Evolutionary conservation across 2,888 invertebrate species (phyloP), one percentile per base, ranked within the genome.

Genomic region (Nomada goodeniana): DNA sequence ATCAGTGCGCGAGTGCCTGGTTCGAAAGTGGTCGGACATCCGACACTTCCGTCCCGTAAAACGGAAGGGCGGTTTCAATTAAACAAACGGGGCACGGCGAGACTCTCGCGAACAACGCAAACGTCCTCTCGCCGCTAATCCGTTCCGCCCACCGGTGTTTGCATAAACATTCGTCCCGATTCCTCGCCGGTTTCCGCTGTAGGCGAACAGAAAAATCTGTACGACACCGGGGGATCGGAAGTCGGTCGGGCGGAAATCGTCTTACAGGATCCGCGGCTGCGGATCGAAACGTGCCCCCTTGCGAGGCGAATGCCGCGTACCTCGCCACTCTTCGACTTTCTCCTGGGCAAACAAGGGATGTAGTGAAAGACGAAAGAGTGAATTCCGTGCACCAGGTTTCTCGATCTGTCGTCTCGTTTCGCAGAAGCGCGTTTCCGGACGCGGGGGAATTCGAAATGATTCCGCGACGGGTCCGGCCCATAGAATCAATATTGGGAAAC

Each of bases 91-190:
- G 47, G 70, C 70, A 79, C 65, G 13, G 64, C 23, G 47, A 47
- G 60, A 64, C 59, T 29, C 44, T 23, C 15, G 47, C 44, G 53
- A 26, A 80, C 79, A 79, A 80, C 71, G 80, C 70, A 70, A 78
- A 70, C 53, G 60, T 23, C 53, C 36, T 23, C 70, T 26, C 20
- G 74, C 50, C 42, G 47, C 69, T 80, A 71, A 80, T 80, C 59
- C 70, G 65, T 60, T 71, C 47, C 53, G 29, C 59, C 44, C 47
- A 9, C 15, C 20, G 20, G 20, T 36, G 42, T 79, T 79, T 71
- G 26, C 55, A 71, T 55, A 61, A 80, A 71, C 61, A 71, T 61
- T 80, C 36, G 23, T 18, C 50, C 20, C 36, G 64, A 78, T 63
- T 63, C 47, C 50, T 29, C 72, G 77, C 67, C 63, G 57, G 57